Percentiles rank a stretch among this genome's conserved stretches.
Evolutionary conservation across 2,888 invertebrate species (phyloP).

Genomic region (Tetragnatha montana): DNA sequence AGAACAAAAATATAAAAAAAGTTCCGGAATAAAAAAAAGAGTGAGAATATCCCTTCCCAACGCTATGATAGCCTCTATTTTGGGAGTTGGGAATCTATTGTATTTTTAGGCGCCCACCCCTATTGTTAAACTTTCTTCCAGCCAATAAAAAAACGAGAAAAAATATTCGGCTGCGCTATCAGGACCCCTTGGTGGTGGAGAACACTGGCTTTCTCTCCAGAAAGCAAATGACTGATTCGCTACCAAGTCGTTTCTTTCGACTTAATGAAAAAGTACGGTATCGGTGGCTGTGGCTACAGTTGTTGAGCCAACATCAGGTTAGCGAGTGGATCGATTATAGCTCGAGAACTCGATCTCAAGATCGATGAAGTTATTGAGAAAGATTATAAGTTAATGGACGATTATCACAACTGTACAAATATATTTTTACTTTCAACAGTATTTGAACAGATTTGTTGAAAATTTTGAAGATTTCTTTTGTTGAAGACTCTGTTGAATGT

Average conservation of each 20-base stretch:
- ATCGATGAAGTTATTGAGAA: too few species aligned
- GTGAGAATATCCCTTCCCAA: conserved; percentile 26
- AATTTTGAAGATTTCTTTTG: too few species aligned
- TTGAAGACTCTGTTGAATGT: too few species aligned
- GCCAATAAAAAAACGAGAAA: conserved; percentile 30
- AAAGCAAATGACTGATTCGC: conserved; percentile 1
- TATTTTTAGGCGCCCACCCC: conserved; percentile 52
- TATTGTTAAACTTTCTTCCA: conserved; percentile 46
- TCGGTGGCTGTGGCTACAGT: background rate
- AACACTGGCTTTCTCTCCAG: background rate
- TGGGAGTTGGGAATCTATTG: conserved; percentile 40
- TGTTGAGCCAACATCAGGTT: background rate
- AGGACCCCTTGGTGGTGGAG: background rate
- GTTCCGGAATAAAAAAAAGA: conserved; percentile 14
- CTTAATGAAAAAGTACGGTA: background rate
- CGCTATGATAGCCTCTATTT: conserved; percentile 50
- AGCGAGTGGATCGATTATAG: too few species aligned
- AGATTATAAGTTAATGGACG: too few species aligned
- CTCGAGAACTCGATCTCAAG: too few species aligned
- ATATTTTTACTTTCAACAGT: too few species aligned
- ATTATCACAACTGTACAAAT: too few species aligned
- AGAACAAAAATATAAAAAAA: conserved; percentile 5
- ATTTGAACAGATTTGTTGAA: too few species aligned
- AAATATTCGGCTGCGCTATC: conserved; percentile 12
- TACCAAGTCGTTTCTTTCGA: background rate